These are phyloP conservation scores for Chaetogeoica ovagalla DNA, from an alignment of 2,888 invertebrate genomes.

Conservation along the genomic window DNA sequence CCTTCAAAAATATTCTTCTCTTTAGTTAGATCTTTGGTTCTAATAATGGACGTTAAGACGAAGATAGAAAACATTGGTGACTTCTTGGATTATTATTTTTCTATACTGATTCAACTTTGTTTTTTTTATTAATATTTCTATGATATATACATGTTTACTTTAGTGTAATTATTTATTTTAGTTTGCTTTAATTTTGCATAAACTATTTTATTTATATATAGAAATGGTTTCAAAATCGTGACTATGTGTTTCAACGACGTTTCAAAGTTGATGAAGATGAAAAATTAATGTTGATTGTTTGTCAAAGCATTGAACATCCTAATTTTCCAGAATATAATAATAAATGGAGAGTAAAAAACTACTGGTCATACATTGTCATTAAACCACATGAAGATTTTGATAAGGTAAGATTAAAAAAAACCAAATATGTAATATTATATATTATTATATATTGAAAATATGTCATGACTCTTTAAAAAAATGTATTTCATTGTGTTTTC, in stretches of 20 bases:
- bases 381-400: constrained; percentile 68
- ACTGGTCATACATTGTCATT: constrained; percentile 86
- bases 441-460: neutral
- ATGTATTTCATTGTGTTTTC: no score
- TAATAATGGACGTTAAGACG: no score
- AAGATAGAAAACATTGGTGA: no score
- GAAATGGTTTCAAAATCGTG: constrained; percentile 81
- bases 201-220: constrained; percentile 60
- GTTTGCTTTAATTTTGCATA: neutral
- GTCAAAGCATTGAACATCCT: constrained; percentile 72
- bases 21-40: no score
- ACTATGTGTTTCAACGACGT: constrained; percentile 80
- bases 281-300: constrained; percentile 69
- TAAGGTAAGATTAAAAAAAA: constrained; percentile 59
- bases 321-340: constrained; percentile 69
- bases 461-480: neutral
- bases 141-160: neutral
- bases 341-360: constrained; percentile 70
- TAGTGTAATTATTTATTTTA: neutral
- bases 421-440: constrained; percentile 59
- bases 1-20: no score
- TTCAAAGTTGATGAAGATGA: constrained; percentile 65
- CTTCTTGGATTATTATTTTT: neutral
- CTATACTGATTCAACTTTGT: neutral
- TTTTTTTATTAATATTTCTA: constrained; percentile 2